phyloP scores from a whole-genome alignment of 2,888 invertebrate species.

The Formica aserva region DNA sequence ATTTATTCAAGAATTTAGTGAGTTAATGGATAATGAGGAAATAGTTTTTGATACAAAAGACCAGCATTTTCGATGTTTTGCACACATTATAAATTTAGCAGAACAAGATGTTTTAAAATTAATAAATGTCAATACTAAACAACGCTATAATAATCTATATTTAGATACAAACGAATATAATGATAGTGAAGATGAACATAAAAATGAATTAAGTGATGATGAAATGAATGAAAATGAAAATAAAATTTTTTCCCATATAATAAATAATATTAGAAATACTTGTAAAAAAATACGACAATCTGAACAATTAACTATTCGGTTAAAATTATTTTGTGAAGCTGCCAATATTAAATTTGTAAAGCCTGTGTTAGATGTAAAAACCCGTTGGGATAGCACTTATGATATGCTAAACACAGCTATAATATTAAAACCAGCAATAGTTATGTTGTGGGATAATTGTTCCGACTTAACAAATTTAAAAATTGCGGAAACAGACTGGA shows the following conservation, averaged over 20 bases:
- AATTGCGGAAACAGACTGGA: conserved; percentile 2
- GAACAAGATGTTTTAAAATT: background rate
- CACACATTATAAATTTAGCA: too few relatives aligned
- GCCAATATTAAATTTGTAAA: conserved; percentile 27
- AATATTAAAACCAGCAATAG: conserved; percentile 1
- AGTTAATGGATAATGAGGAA: background rate
- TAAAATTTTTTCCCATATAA: background rate
- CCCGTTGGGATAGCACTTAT: background rate
- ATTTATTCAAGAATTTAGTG: conserved; percentile 20
- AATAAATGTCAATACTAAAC: conserved; percentile 5
- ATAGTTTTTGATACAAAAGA: conserved; percentile 3
- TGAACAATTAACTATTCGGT: conserved; percentile 14
- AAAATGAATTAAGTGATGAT: background rate
- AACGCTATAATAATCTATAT: background rate
- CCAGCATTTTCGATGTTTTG: background rate
- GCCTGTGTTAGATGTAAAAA: conserved; percentile 3
- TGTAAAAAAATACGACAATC: background rate
- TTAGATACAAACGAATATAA: conserved; percentile 11
- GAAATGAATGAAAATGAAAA: conserved; percentile 1
- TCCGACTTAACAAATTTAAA: conserved; percentile 1
- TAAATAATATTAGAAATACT: conserved; percentile 21
- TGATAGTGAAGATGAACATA: background rate
- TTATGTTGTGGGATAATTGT: background rate
- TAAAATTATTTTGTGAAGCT: conserved; percentile 19
- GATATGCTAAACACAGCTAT: conserved; percentile 13